Base-by-base conservation (phyloP, 1,140 invertebrate species). In the Rhagoletis zephyria region DNA sequence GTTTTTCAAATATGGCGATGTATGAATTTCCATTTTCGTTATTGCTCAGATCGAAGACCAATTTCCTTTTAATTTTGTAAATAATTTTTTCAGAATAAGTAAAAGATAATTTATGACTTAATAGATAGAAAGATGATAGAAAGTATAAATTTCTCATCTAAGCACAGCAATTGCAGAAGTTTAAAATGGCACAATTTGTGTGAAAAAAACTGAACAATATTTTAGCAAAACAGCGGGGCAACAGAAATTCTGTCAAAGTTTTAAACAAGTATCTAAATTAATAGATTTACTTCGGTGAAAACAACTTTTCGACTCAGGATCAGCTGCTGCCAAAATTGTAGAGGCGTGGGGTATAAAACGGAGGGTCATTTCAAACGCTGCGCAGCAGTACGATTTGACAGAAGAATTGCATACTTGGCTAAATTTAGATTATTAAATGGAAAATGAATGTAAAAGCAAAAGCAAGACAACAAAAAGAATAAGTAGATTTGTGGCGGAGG, bases 371-470 rank as follows among this genome's bases (percentile, higher is more conserved):
- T 12, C 42, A 7, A 74, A 74, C 45, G 19, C 40, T 45, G 51
- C 19, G 3, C 7, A 61, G n/a, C 48, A 85, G 59, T 16, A 60
- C 9, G 81, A 85, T 30, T 85, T 85, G 81, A 59, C 59, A 61
- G 59, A n/a, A 59, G n/a, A 60, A 85, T 56, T 85, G 77, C 77
- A 85, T 85, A 85, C 77, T 51, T n/a, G 16, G 48, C 48, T n/a
- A 85, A 85, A 85, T 85, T 85, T 85, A 10, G 77, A 85, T 85
- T 85, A 85, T 85, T 85, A 59, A 59, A 60, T 60, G 77, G 48
- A 51, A 30, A 85, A 85, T 51, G 14, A 70, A 70, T 70, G 65
- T 40, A 63, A 12, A 85, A 85, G 51, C 30, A 61, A 85, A 85
- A 10, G 56, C 81, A 42, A 85, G 67, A 14, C 61, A 63, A 14